Conservation (phyloP, 2,797 vertebrate genomes). For the Anguilla megastoma region DNA sequence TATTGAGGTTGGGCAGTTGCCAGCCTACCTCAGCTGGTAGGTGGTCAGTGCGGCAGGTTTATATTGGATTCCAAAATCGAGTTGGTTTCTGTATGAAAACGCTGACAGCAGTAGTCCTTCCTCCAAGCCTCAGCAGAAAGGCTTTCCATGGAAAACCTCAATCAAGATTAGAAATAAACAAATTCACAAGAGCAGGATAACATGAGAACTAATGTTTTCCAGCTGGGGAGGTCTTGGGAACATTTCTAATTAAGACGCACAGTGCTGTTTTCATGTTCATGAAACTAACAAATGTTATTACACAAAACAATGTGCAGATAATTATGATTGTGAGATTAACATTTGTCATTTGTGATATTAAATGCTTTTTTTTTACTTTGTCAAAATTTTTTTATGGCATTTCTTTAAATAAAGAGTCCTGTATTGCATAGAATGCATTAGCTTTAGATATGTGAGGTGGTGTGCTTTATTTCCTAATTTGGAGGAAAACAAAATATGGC, state of each 20-base stretch:
- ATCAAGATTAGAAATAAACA: slow-evolving; percentile 34
- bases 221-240: background rate
- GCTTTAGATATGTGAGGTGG: background rate
- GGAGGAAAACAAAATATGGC: background rate
- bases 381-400: slow-evolving; percentile 53
- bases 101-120: slow-evolving; percentile 35
- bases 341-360: slow-evolving; percentile 34
- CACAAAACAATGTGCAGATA: slow-evolving; percentile 36
- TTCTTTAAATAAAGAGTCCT: background rate
- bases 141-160: slow-evolving; percentile 16
- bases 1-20: slow-evolving; percentile 58
- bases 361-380: slow-evolving; percentile 48
- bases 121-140: slow-evolving; percentile 5
- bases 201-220: background rate
- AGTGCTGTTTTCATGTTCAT: slow-evolving; percentile 36
- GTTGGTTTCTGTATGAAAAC: slow-evolving; percentile 35
- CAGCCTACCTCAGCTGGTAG: slow-evolving; percentile 25
- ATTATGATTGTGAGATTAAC: slow-evolving; percentile 41
- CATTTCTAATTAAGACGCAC: background rate
- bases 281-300: slow-evolving; percentile 44
- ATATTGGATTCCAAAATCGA: slow-evolving; percentile 44
- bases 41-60: slow-evolving; percentile 42
- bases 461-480: background rate
- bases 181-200: slow-evolving; percentile 38
- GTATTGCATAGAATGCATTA: background rate